Conservation (phyloP, 1,140 invertebrate species). For the Andricus grossulariae region DNA sequence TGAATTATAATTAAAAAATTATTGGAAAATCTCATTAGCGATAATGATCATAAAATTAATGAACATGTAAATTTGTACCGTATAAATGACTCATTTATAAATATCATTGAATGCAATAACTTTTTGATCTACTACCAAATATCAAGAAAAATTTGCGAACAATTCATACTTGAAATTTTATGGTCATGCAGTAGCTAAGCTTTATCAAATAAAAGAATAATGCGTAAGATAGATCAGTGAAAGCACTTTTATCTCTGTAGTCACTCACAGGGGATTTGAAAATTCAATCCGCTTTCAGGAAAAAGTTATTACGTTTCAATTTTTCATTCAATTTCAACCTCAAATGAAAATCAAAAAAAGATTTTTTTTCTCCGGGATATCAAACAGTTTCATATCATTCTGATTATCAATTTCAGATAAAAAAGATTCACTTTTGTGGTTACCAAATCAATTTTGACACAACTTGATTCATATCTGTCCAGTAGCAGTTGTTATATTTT, state of each 20-base stretch:
- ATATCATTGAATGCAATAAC: background rate
- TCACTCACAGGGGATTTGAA: conserved; percentile 15
- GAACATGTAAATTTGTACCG: background rate
- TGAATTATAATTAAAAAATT: background rate
- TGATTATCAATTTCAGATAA: no score
- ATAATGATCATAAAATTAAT: background rate
- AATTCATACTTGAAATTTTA: background rate
- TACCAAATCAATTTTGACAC: no score
- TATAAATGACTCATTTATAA: background rate
- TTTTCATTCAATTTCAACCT: background rate
- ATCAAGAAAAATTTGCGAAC: conserved; percentile 15
- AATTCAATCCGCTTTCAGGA: conserved; percentile 9
- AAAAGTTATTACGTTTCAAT: conserved; percentile 5
- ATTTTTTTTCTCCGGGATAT: no score
- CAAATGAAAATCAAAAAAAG: background rate
- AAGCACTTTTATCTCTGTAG: conserved; percentile 3
- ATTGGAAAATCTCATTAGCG: background rate
- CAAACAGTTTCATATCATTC: no score
- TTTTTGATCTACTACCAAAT: background rate
- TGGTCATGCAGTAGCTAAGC: background rate
- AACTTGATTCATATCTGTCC: no score
- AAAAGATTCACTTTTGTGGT: no score
- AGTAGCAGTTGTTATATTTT: no score
- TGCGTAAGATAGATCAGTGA: conserved; percentile 4
- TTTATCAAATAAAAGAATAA: conserved; percentile 26